phyloP scores from a whole-genome alignment of 1,140 invertebrate species.

The Zaprionus davidi region DNA sequence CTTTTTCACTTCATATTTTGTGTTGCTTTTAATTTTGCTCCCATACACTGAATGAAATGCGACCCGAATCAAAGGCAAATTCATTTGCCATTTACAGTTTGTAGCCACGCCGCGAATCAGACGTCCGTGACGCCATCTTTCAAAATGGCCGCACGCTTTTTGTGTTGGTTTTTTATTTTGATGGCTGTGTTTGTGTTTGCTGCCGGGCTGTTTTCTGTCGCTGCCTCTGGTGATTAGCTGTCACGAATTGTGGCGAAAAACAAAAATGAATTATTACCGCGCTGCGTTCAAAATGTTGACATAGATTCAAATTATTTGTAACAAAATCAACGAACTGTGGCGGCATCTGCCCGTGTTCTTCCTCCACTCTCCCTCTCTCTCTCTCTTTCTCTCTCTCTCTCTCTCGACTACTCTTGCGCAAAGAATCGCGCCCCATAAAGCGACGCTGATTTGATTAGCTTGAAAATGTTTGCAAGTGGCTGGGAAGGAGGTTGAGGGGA shows the following conservation, averaged over 20 bases:
- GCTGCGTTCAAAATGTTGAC: constrained; percentile 71
- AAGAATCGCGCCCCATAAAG: constrained; percentile 22
- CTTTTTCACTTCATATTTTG: neutral
- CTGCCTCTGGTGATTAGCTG: constrained; percentile 71
- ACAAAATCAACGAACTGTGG: constrained; percentile 75
- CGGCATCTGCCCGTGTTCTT: constrained; percentile 2
- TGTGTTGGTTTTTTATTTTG: constrained; percentile 18
- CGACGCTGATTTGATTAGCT: constrained; percentile 70
- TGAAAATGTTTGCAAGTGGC: constrained; percentile 45
- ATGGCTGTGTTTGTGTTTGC: constrained; percentile 19
- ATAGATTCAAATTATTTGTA: constrained; percentile 82
- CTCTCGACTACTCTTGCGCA: neutral
- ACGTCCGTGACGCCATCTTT: constrained; percentile 74
- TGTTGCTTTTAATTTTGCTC: constrained; percentile 45
- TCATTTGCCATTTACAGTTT: constrained; percentile 61
- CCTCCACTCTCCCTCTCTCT: constrained; percentile 1
- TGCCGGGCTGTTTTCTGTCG: constrained; percentile 28
- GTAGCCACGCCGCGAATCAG: constrained; percentile 60
- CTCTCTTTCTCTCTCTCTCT: neutral
- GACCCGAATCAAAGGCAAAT: constrained; percentile 49
- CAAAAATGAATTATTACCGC: constrained; percentile 80
- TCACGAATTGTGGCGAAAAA: constrained; percentile 68
- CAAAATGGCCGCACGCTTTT: constrained; percentile 58
- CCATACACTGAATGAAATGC: constrained; percentile 15
- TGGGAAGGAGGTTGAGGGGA: neutral